Conservation (phyloP, 2,797 vertebrate species). For the Falco berigora region DNA sequence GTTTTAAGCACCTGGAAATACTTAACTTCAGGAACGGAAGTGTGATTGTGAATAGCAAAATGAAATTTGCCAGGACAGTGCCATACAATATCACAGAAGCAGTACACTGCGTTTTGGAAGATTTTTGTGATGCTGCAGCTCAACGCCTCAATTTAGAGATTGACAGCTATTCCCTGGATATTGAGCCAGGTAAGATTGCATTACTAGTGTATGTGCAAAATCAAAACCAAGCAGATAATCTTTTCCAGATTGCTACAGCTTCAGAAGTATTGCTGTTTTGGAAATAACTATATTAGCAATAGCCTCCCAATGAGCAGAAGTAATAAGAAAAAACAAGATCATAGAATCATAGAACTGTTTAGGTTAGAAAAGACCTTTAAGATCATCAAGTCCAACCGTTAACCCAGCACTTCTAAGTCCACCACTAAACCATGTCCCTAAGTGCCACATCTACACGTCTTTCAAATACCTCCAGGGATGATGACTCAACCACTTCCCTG, state of each 20-base stretch:
- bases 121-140: conserved; percentile 79
- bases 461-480: too few species aligned
- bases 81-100: conserved; percentile 89
- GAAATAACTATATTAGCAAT: not conserved
- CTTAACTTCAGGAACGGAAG: conserved; percentile 91
- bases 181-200: conserved; percentile 82
- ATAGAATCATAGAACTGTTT: too few species aligned
- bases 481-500: too few species aligned
- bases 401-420: too few species aligned
- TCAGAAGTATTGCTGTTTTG: not conserved
- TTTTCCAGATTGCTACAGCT: not conserved
- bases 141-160: conserved; percentile 81
- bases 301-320: not conserved
- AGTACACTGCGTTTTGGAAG: conserved; percentile 83
- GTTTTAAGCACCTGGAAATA: conserved; percentile 90
- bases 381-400: too few species aligned
- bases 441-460: too few species aligned
- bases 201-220: not conserved
- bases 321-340: not conserved
- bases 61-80: conserved; percentile 83
- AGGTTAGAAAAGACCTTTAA: too few species aligned
- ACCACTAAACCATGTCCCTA: too few species aligned
- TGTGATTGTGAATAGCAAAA: conserved; percentile 89
- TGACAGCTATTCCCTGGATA: conserved; percentile 83
- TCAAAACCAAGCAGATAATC: not conserved